Evolutionary conservation across 2,888 invertebrate genomes (phyloP).

Genomic region (Masnerella sp.): DNA sequence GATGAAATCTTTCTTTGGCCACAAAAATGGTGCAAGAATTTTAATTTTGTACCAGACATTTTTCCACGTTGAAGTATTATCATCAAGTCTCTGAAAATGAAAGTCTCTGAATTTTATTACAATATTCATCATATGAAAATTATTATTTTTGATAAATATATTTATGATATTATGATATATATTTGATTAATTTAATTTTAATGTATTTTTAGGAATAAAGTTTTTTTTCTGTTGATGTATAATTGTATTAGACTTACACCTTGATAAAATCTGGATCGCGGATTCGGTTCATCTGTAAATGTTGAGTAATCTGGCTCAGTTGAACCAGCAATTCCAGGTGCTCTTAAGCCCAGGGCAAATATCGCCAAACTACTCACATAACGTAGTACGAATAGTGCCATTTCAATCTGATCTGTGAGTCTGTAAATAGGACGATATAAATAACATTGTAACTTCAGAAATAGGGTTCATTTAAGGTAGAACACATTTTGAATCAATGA

Average conservation of each 20-base stretch:
- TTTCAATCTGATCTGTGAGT: constrained; percentile 88
- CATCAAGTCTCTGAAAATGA: constrained; percentile 78
- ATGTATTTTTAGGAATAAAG: no score
- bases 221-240: no score
- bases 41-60: constrained; percentile 88
- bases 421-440: constrained; percentile 78
- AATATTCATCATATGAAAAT: no score
- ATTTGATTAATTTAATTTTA: background rate
- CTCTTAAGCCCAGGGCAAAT: constrained; percentile 91
- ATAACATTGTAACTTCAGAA: no score
- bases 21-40: constrained; percentile 92
- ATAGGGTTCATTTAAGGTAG: no score
- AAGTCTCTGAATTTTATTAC: no score
- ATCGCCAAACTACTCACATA: constrained; percentile 88
- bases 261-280: constrained; percentile 69
- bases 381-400: constrained; percentile 90
- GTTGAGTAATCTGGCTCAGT: constrained; percentile 64
- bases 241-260: constrained; percentile 74
- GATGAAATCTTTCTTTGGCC: constrained; percentile 89
- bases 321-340: constrained; percentile 85
- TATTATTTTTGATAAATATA: no score
- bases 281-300: constrained; percentile 65
- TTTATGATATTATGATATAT: constrained; percentile 14
- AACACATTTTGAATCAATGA: no score
- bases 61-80: constrained; percentile 86